These are phyloP conservation scores for Holothuria leucospilota DNA, from an alignment of 53 echinoderm and acorn worm genomes.

Conservation along the genomic window DNA sequence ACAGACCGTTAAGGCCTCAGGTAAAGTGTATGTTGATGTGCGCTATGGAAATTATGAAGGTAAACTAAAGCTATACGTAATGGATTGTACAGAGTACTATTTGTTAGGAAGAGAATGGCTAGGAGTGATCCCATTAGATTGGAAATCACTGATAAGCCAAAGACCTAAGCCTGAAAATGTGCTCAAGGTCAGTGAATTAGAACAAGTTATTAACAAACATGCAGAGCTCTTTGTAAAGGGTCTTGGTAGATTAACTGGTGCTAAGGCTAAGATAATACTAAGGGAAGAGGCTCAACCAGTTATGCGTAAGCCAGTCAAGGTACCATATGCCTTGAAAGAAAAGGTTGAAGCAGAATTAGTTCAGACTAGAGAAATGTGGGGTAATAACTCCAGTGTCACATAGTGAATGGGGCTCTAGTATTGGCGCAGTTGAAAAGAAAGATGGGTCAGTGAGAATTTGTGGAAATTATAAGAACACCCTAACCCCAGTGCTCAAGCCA, in stretches of 20 bases:
- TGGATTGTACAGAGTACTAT: slow-evolving; percentile 45
- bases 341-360: slow-evolving; percentile 63
- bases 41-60: slow-evolving; percentile 31
- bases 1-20: slow-evolving; percentile 34
- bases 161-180: neutral
- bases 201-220: slow-evolving; percentile 4
- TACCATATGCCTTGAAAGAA: slow-evolving; percentile 59
- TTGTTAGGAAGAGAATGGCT: slow-evolving; percentile 61
- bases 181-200: neutral
- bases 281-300: slow-evolving; percentile 52
- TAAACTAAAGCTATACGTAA: slow-evolving; percentile 48
- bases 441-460: too few relatives aligned
- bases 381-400: too few relatives aligned
- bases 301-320: slow-evolving; percentile 39
- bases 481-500: too few relatives aligned
- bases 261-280: slow-evolving; percentile 53
- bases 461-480: too few relatives aligned
- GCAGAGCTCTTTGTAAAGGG: slow-evolving; percentile 21
- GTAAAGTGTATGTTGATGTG: slow-evolving; percentile 55
- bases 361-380: slow-evolving; percentile 53
- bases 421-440: too few relatives aligned
- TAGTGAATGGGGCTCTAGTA: too few relatives aligned
- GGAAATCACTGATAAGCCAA: slow-evolving; percentile 23
- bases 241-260: slow-evolving; percentile 48
- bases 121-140: slow-evolving; percentile 35